These are phyloP conservation scores for Pandion haliaetus DNA, from an alignment of 2,113 vertebrate species.

Conservation along the genomic window DNA sequence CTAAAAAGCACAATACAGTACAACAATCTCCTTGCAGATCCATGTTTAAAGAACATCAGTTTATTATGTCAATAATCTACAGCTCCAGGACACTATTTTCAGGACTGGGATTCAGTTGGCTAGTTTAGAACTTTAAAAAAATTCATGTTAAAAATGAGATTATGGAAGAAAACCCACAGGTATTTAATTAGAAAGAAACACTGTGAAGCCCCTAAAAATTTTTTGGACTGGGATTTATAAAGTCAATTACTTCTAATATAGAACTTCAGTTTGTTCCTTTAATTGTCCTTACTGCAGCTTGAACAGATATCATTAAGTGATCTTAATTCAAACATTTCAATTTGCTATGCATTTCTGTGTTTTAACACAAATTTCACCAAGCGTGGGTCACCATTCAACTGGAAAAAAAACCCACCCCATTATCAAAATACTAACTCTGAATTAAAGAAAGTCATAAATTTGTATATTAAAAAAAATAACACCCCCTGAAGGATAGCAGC, in stretches of 20 bases:
- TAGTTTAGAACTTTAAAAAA: conserved; percentile 55
- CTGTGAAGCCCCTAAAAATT: conserved; percentile 37
- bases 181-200: conserved; percentile 43
- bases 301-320: not conserved
- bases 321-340: not conserved
- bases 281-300: conserved; percentile 22
- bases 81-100: conserved; percentile 48
- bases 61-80: conserved; percentile 60
- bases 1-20: conserved; percentile 78
- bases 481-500: conserved; percentile 23
- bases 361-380: conserved; percentile 41
- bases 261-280: conserved; percentile 17
- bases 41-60: conserved; percentile 68
- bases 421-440: conserved; percentile 15
- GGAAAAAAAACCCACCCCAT: not conserved
- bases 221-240: conserved; percentile 22
- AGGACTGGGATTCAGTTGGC: conserved; percentile 36
- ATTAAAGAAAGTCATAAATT: not conserved
- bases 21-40: conserved; percentile 71
- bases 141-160: conserved; percentile 41
- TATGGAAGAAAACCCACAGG: not conserved
- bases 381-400: not conserved
- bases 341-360: not conserved
- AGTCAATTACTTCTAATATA: conserved; percentile 1
- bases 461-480: not conserved